Evolutionary conservation across 1,140 invertebrate species (phyloP).

Genomic region (Chlorops oryzae): DNA sequence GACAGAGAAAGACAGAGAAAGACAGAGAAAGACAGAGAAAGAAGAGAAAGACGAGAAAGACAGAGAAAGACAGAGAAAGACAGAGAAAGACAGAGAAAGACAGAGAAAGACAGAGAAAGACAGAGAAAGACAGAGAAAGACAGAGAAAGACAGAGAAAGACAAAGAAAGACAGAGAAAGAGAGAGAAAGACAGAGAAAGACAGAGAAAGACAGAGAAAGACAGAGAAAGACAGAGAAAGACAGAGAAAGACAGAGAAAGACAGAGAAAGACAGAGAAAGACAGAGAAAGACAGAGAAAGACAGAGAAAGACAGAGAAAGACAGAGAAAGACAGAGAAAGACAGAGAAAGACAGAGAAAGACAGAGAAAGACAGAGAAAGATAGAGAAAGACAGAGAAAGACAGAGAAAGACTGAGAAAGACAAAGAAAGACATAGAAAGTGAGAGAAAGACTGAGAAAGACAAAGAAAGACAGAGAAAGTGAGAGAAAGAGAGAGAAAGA

Average conservation of each 20-base stretch:
- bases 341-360: not conserved
- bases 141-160: not conserved
- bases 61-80: not conserved
- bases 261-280: not conserved
- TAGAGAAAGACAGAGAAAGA: not conserved
- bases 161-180: not conserved
- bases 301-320: too few species aligned
- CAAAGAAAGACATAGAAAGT: not conserved
- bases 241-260: not conserved
- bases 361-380: not conserved
- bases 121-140: not conserved
- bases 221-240: not conserved
- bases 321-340: not conserved
- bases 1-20: not conserved
- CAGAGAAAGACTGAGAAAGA: not conserved
- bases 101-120: not conserved
- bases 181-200: not conserved
- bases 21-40: not conserved
- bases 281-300: too few species aligned
- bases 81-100: not conserved
- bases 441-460: not conserved
- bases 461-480: not conserved
- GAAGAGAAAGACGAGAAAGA: not conserved
- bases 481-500: not conserved
- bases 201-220: not conserved